These are phyloP conservation scores for Eulemur mongoz DNA, from an alignment of 2,797 vertebrate species.

Conservation along the genomic window DNA sequence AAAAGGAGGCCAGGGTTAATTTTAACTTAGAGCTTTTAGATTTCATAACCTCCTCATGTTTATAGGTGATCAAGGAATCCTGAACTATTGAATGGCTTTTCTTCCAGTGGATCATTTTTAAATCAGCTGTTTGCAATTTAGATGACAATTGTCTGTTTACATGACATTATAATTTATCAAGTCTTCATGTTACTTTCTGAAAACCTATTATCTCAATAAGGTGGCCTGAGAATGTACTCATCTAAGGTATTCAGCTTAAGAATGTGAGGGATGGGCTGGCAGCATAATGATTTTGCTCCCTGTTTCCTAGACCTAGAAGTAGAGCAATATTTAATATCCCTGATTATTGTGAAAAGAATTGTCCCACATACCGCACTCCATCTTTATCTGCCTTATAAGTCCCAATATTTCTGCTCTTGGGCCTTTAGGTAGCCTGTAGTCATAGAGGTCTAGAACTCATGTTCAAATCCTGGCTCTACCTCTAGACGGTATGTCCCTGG, in stretches of 20 bases:
- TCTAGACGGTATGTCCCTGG: not conserved
- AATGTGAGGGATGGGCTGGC: not conserved
- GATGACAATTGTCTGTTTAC: not conserved
- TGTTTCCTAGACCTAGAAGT: not conserved
- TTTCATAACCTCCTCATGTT: not conserved
- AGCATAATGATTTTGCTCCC: not conserved
- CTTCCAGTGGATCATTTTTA: not conserved
- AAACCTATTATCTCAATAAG: not conserved
- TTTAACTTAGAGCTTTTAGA: slow-evolving; percentile 12
- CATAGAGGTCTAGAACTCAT: not conserved
- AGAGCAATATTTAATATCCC: not conserved
- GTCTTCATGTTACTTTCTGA: not conserved
- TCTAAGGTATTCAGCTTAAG: not conserved
- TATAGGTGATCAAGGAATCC: not conserved
- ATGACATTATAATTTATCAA: not conserved
- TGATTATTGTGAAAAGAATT: not conserved
- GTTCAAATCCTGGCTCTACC: not conserved
- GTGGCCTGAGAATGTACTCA: not conserved
- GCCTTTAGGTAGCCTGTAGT: not conserved
- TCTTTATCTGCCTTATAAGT: not conserved
- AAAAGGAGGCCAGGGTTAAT: not conserved
- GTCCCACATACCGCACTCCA: not conserved
- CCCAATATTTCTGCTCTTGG: not conserved
- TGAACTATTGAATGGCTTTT: not conserved
- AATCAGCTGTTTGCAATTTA: not conserved